Conservation (phyloP, 1,140 invertebrate species). For the Neuroterus valhalla region DNA sequence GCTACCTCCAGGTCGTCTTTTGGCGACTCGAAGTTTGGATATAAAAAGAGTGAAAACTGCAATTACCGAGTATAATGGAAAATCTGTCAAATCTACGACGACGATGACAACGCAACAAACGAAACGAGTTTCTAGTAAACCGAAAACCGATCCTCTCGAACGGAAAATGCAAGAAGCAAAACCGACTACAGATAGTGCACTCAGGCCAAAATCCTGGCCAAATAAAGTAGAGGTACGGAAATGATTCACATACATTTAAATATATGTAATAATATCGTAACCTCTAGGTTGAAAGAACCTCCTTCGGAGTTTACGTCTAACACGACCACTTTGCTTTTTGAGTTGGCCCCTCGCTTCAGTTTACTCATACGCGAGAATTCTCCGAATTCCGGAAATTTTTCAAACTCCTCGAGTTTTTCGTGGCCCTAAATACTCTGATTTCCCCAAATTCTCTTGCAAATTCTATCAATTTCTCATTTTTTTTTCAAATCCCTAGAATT, state of each 20-base stretch:
- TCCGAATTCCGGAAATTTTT: no score
- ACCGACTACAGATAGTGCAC: constrained; percentile 49
- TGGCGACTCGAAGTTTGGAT: constrained; percentile 73
- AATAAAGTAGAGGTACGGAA: constrained; percentile 70
- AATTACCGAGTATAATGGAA: constrained; percentile 75
- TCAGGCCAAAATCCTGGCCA: constrained; percentile 73
- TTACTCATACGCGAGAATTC: no score
- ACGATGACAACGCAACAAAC: constrained; percentile 47
- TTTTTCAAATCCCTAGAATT: no score
- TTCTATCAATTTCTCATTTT: not conserved
- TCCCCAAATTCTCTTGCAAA: not conserved
- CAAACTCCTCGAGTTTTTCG: no score
- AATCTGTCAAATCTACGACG: constrained; percentile 38
- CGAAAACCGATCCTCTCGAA: constrained; percentile 71
- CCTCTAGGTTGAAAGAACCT: no score
- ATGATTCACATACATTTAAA: not conserved
- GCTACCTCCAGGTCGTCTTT: constrained; percentile 56
- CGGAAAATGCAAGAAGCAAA: constrained; percentile 69
- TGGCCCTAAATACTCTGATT: no score
- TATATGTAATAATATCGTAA: no score
- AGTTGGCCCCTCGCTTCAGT: no score
- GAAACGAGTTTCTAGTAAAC: constrained; percentile 67
- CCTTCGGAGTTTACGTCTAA: no score
- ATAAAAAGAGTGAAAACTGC: constrained; percentile 77
- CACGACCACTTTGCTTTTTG: no score